Conservation (phyloP, 2,797 vertebrate species). For the Galago senegalensis region DNA sequence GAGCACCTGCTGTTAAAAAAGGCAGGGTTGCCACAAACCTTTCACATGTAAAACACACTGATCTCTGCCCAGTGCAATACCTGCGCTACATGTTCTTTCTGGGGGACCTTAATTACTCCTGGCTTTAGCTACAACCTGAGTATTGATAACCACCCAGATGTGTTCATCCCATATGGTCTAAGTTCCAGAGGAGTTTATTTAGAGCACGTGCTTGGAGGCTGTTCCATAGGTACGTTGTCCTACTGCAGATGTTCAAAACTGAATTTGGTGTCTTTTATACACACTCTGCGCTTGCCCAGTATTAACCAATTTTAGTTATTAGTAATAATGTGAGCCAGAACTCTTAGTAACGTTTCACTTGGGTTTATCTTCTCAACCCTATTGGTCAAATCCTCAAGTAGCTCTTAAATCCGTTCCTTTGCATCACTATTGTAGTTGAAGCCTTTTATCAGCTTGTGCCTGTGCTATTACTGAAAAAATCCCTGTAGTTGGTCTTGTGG, state of each 20-base stretch:
- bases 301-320: not conserved
- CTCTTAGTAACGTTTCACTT: not conserved
- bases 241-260: not conserved
- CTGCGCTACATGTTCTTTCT: not conserved
- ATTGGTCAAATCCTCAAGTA: not conserved
- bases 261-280: not conserved
- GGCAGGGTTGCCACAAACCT: not conserved
- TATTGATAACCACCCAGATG: not conserved
- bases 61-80: not conserved
- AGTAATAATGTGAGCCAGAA: not conserved
- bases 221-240: not conserved
- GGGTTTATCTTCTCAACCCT: not conserved
- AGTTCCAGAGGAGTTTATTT: constrained; percentile 8
- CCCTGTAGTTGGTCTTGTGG: not conserved
- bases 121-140: not conserved
- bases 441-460: not conserved
- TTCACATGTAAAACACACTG: not conserved
- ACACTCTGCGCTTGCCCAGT: not conserved
- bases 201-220: not conserved
- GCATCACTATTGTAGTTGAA: not conserved
- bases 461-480: not conserved
- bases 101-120: not conserved
- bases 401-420: constrained; percentile 33
- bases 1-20: no score
- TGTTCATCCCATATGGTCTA: not conserved